These are phyloP conservation scores for Brevipalpus yothersi DNA, from an alignment of 1,140 invertebrate genomes.

Conservation along the genomic window DNA sequence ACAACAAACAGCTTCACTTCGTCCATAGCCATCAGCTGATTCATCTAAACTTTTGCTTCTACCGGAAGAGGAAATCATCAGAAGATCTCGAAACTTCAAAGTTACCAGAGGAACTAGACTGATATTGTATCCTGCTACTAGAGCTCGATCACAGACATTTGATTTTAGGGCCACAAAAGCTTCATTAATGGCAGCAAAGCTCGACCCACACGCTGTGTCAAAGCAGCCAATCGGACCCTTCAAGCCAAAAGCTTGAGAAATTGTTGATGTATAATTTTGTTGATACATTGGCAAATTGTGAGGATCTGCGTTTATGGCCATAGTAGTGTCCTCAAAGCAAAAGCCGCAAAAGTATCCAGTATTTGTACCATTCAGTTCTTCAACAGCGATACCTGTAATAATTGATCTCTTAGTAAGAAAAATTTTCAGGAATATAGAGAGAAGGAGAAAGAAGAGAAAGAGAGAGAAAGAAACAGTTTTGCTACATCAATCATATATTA, in stretches of 20 bases:
- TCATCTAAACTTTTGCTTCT: neutral
- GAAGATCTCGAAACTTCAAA: conserved; percentile 13
- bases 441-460: no score
- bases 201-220: conserved; percentile 72
- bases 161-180: conserved; percentile 2
- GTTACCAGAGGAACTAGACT: conserved; percentile 22
- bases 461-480: no score
- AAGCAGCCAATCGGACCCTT: conserved; percentile 62
- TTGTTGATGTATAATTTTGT: conserved; percentile 82
- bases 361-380: conserved; percentile 26
- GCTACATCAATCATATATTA: no score
- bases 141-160: conserved; percentile 15
- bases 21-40: conserved; percentile 1
- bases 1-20: conserved; percentile 45
- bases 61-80: neutral
- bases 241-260: conserved; percentile 81
- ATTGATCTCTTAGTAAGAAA: no score
- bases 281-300: conserved; percentile 46
- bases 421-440: no score
- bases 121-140: conserved; percentile 26
- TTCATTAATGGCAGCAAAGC: neutral
- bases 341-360: conserved; percentile 78
- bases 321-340: conserved; percentile 21
- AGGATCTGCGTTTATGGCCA: neutral
- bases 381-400: conserved; percentile 15